Conservation (phyloP, 2,888 invertebrate genomes). For the Apoda limacodes region DNA sequence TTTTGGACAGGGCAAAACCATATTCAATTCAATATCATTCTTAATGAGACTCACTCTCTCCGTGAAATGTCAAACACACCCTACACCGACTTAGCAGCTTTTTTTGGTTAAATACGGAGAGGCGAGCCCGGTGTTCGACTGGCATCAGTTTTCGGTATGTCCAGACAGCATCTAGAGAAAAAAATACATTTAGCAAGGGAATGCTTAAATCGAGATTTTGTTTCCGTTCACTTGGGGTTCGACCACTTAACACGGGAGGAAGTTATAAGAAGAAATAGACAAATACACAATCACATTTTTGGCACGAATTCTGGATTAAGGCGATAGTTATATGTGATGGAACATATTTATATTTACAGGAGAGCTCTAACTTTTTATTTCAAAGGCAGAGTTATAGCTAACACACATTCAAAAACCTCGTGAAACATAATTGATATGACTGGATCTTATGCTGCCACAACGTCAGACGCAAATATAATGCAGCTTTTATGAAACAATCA, state of each 20-base stretch:
- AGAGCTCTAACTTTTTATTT: constrained; percentile 7
- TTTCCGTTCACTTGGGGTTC: constrained; percentile 2
- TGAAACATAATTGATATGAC: constrained; percentile 8
- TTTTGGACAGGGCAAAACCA: no score
- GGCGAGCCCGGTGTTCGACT: background rate
- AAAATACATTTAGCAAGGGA: constrained; percentile 6
- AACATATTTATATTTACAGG: constrained; percentile 10
- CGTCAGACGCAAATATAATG: constrained; percentile 2
- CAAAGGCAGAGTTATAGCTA: constrained; percentile 7
- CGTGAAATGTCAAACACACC: no score
- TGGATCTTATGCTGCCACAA: constrained; percentile 5
- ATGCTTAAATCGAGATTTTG: constrained; percentile 7
- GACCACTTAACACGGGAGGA: constrained; percentile 1
- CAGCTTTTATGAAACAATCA: background rate
- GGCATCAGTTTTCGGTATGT: constrained; percentile 1
- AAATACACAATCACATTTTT: background rate
- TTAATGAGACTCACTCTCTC: no score
- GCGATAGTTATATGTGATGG: background rate
- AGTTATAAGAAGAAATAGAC: background rate
- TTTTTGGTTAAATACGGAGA: no score
- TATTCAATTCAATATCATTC: no score
- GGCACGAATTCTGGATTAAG: background rate
- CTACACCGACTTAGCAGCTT: no score
- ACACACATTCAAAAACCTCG: constrained; percentile 7
- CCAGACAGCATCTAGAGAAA: constrained; percentile 4